phyloP scores from a whole-genome alignment of 2,888 invertebrate genomes.

The Cheilosia pagana region DNA sequence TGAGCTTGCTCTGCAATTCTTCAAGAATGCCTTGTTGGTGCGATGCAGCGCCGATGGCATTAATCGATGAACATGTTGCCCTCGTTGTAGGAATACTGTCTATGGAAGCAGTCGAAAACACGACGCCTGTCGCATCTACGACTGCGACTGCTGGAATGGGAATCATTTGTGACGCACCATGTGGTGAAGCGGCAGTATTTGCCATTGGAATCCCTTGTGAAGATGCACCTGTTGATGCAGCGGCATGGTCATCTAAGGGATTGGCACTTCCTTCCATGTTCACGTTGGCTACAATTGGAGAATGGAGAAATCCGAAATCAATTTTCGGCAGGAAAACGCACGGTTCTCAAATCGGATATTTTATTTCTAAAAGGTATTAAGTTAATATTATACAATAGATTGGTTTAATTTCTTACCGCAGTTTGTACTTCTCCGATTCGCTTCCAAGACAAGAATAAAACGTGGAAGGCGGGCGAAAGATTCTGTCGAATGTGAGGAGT shows the following conservation, averaged over 20 bases:
- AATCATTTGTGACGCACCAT: not conserved
- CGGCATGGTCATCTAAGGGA: not conserved
- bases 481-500: too few relatives aligned
- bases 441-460: too few relatives aligned
- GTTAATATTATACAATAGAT: too few relatives aligned
- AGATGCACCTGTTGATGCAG: too few relatives aligned
- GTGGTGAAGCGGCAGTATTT: not conserved
- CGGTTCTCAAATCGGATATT: too few relatives aligned
- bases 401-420: too few relatives aligned
- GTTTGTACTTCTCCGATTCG: too few relatives aligned
- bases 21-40: not conserved
- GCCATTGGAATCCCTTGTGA: not conserved
- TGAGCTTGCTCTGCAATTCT: not conserved
- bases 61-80: not conserved
- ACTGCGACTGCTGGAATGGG: not conserved
- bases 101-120: not conserved
- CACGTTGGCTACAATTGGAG: not conserved
- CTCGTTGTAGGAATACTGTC: not conserved
- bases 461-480: too few relatives aligned
- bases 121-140: not conserved
- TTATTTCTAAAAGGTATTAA: too few relatives aligned
- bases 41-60: not conserved
- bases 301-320: too few relatives aligned
- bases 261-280: not conserved
- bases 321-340: too few relatives aligned